These are phyloP conservation scores for Entelurus aequoreus DNA, from an alignment of 2,113 vertebrate species.

Conservation along the genomic window DNA sequence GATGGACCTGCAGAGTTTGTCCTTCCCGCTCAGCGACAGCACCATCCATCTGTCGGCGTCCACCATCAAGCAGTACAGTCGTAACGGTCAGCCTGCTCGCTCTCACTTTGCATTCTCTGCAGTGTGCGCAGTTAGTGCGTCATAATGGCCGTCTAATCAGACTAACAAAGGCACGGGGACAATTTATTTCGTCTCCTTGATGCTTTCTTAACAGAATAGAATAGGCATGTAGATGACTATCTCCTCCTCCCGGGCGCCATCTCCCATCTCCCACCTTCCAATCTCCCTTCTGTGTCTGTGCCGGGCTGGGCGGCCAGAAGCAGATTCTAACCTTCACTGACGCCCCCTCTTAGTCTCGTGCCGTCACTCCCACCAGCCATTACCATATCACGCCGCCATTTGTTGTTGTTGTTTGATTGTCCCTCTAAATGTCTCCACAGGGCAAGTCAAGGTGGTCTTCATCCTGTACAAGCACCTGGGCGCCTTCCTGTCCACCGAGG, in stretches of 20 bases:
- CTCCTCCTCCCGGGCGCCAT: conserved; percentile 22
- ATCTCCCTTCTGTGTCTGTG: conserved; percentile 59
- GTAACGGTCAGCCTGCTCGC: conserved; percentile 78
- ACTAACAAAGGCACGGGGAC: conserved; percentile 75
- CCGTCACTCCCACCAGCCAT: conserved; percentile 50
- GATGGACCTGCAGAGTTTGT: conserved; percentile 83
- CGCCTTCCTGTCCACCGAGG: conserved; percentile 86
- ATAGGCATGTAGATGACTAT: conserved; percentile 76
- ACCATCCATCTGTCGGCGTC: conserved; percentile 88
- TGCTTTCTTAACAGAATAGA: conserved; percentile 78
- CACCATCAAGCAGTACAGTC: conserved; percentile 92
- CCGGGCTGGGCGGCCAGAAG: conserved; percentile 58
- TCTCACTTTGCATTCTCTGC: conserved; percentile 17
- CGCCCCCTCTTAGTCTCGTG: conserved; percentile 56
- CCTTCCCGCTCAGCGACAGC: conserved; percentile 86
- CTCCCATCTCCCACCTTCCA: conserved; percentile 30
- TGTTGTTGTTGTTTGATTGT: conserved; percentile 5
- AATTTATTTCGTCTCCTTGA: conserved; percentile 62
- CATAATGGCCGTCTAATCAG: conserved; percentile 74
- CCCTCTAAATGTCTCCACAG: conserved; percentile 51
- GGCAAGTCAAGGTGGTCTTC: conserved; percentile 91
- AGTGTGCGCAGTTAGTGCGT: conserved; percentile 67
- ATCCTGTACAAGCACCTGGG: conserved; percentile 90
- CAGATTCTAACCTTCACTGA: conserved; percentile 73
- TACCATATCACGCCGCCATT: conserved; percentile 53